A percentile compares a stretch with the other conserved stretches of the same genome.
Evolutionary conservation across 2,797 vertebrate species (phyloP).

Genomic region (Scomberomorus guttatus): DNA sequence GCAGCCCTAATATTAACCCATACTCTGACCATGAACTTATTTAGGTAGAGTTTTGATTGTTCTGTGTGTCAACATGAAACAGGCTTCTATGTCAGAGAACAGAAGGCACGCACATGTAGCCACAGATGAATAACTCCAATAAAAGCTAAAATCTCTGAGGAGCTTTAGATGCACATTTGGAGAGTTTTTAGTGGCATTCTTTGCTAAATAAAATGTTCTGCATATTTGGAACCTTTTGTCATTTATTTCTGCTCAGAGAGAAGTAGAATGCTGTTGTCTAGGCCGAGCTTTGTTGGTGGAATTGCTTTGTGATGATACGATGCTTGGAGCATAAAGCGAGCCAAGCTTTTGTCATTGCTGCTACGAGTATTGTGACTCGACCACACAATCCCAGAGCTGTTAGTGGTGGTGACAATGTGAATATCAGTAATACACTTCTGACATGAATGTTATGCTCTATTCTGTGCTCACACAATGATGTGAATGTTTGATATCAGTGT

Average conservation of each 20-base stretch:
- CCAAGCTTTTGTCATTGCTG: slow-evolving; percentile 71
- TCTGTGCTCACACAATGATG: slow-evolving; percentile 52
- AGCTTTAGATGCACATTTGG: slow-evolving; percentile 52
- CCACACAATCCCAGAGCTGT: slow-evolving; percentile 60
- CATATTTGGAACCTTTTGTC: slow-evolving; percentile 49
- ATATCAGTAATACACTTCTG: slow-evolving; percentile 58
- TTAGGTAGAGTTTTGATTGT: slow-evolving; percentile 12
- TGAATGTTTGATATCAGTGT: slow-evolving; percentile 40
- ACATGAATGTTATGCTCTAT: slow-evolving; percentile 54
- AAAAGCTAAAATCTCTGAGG: slow-evolving; percentile 42
- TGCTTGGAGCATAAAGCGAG: slow-evolving; percentile 52
- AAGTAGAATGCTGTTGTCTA: slow-evolving; percentile 47
- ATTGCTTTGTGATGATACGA: slow-evolving; percentile 62
- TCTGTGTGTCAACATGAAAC: slow-evolving; percentile 20
- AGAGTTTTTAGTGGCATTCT: slow-evolving; percentile 46
- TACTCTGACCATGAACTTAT: neutral
- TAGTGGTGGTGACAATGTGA: slow-evolving; percentile 62
- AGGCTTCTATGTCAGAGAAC: slow-evolving; percentile 17
- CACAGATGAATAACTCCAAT: slow-evolving; percentile 58
- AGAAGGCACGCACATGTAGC: slow-evolving; percentile 39
- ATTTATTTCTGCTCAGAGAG: slow-evolving; percentile 50
- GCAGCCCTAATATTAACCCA: neutral
- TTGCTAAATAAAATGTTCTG: slow-evolving; percentile 60
- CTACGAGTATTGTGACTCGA: slow-evolving; percentile 58
- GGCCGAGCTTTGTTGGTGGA: slow-evolving; percentile 54